phyloP scores from a whole-genome alignment of 2,797 vertebrate genomes.

The Diplodus puntazzo region DNA sequence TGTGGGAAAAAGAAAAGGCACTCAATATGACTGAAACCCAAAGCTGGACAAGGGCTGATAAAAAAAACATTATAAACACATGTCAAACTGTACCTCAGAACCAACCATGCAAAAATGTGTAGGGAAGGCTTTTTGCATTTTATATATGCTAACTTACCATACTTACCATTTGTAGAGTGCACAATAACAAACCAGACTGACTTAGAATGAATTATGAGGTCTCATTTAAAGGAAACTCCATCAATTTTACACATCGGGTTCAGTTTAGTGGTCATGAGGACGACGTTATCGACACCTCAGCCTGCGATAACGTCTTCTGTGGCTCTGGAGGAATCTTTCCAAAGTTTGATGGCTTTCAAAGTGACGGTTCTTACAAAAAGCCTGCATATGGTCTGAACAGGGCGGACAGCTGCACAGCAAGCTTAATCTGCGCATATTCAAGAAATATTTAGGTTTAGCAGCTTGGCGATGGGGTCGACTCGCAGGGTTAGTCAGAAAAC shows the following conservation, averaged over 20 bases:
- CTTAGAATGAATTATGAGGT: not conserved
- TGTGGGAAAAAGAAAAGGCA: constrained; percentile 24
- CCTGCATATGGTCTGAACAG: not conserved
- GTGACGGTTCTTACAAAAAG: not conserved
- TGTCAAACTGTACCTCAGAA: constrained; percentile 1
- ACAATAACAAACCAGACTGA: not conserved
- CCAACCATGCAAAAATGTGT: too few species aligned
- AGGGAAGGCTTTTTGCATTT: too few species aligned
- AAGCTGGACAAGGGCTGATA: constrained; percentile 3
- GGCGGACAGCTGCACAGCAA: not conserved
- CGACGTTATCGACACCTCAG: not conserved
- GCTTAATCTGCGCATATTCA: not conserved
- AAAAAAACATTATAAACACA: constrained; percentile 8
- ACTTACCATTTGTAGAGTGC: too few species aligned
- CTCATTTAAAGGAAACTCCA: not conserved
- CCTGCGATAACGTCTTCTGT: not conserved
- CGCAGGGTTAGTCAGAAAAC: too few species aligned
- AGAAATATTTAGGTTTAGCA: constrained; percentile 3
- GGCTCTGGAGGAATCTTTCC: not conserved
- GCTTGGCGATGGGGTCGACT: not conserved
- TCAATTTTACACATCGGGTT: not conserved
- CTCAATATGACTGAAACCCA: constrained; percentile 6
- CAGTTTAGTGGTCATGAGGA: not conserved
- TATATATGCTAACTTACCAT: too few species aligned
- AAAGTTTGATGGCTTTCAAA: not conserved